Percentiles rank a stretch among this genome's conserved stretches.
Evolutionary conservation across 2,113 vertebrate genomes (phyloP).

Genomic region (Calypte anna): DNA sequence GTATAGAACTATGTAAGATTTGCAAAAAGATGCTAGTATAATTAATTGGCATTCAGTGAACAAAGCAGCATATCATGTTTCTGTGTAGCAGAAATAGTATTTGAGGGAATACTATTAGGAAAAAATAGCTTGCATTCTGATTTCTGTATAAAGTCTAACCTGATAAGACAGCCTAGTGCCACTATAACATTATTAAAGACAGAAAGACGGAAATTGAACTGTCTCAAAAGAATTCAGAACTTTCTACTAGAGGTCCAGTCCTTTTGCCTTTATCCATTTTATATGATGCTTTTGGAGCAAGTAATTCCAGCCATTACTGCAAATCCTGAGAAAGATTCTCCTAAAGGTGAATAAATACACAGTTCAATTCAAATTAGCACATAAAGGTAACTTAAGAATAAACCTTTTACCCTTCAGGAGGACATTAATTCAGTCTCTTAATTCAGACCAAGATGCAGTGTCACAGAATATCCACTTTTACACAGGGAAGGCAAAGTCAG

Average conservation of each 20-base stretch:
- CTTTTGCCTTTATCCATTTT: background rate
- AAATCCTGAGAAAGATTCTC: background rate
- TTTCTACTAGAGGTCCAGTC: background rate
- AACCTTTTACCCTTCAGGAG: background rate
- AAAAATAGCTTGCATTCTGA: background rate
- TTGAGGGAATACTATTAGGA: background rate
- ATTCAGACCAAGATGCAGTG: background rate
- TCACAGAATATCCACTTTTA: background rate
- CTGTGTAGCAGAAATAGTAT: background rate
- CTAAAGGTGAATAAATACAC: background rate
- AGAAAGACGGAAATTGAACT: background rate
- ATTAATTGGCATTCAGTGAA: background rate
- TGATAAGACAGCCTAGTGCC: background rate
- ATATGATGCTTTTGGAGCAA: background rate
- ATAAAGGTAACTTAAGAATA: background rate
- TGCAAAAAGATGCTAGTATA: background rate
- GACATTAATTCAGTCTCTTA: background rate
- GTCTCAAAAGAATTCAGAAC: background rate
- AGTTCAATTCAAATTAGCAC: background rate
- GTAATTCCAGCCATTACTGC: background rate
- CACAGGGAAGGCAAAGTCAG: background rate
- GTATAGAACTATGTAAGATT: background rate
- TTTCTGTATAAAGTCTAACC: background rate
- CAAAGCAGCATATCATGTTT: background rate
- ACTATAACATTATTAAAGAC: background rate